Conservation (phyloP, 2,113 vertebrate species). For the Aspiorhynchus laticeps region DNA sequence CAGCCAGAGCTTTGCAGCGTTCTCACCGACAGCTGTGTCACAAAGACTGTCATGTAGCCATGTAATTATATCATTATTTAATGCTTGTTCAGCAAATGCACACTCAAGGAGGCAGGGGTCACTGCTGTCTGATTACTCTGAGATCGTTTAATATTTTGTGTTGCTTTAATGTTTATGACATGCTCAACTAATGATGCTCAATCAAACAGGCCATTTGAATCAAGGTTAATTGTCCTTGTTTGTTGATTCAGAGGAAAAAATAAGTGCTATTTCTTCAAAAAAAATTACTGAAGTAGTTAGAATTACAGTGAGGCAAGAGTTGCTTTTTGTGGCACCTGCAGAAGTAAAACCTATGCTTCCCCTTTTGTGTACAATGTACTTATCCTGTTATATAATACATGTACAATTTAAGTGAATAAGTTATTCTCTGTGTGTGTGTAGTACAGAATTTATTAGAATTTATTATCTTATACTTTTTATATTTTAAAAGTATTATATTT, state of each 20-base stretch:
- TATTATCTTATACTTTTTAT: no score
- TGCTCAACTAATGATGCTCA: neutral
- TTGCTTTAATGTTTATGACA: neutral
- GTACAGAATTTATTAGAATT: no score
- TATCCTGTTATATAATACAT: neutral
- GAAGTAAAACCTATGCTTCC: neutral
- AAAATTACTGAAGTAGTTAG: neutral
- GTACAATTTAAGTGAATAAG: no score
- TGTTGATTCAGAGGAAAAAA: conserved; percentile 10
- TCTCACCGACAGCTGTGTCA: conserved; percentile 25
- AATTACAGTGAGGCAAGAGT: neutral
- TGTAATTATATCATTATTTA: conserved; percentile 28
- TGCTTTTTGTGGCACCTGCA: neutral
- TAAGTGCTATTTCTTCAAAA: neutral
- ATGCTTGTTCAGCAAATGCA: conserved; percentile 21
- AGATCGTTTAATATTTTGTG: conserved; percentile 25
- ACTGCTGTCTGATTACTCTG: neutral
- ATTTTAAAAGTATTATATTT: no score
- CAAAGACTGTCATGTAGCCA: neutral
- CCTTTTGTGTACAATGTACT: neutral
- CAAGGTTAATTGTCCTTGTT: conserved; percentile 1
- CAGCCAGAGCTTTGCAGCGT: neutral
- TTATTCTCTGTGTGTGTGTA: no score
- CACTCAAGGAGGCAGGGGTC: neutral
- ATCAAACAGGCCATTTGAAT: neutral